Evolutionary conservation across 2,797 vertebrate genomes (phyloP).

Genomic region (Falco novaeseelandiae): DNA sequence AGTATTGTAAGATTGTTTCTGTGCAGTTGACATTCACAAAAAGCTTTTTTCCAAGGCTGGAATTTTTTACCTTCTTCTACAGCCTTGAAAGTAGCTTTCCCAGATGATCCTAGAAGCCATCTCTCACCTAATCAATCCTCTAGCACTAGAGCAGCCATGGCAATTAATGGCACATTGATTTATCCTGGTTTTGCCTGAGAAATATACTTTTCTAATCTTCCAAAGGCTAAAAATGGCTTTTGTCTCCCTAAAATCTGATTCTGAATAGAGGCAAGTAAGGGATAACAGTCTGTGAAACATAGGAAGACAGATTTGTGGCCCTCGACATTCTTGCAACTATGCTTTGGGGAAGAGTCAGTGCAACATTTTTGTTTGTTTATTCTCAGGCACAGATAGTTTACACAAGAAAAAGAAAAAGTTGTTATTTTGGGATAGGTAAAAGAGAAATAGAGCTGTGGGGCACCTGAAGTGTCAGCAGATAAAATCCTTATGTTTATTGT

Average conservation of each 20-base stretch:
- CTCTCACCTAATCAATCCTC: conserved; percentile 12
- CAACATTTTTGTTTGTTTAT: not conserved
- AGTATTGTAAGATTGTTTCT: not conserved
- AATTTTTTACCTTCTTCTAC: not conserved
- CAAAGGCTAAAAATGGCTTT: not conserved
- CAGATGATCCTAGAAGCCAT: not conserved
- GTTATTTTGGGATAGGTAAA: not conserved
- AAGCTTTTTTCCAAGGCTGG: not conserved
- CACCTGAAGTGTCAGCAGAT: conserved; percentile 1
- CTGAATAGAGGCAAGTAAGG: not conserved
- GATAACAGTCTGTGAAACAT: not conserved
- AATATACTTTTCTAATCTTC: not conserved
- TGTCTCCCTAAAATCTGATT: not conserved
- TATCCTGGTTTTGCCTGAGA: not conserved
- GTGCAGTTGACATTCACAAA: not conserved
- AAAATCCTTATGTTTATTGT: conserved; percentile 36
- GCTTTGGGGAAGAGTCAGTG: not conserved
- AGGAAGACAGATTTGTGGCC: not conserved
- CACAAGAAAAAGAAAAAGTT: not conserved
- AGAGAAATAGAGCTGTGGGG: not conserved
- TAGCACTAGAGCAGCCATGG: not conserved
- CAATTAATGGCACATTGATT: not conserved
- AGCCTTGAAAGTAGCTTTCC: not conserved
- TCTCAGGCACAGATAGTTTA: not conserved
- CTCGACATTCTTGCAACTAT: not conserved